These are phyloP conservation scores for Alces alces DNA, from an alignment of 2,113 vertebrate species.

Conservation along the genomic window DNA sequence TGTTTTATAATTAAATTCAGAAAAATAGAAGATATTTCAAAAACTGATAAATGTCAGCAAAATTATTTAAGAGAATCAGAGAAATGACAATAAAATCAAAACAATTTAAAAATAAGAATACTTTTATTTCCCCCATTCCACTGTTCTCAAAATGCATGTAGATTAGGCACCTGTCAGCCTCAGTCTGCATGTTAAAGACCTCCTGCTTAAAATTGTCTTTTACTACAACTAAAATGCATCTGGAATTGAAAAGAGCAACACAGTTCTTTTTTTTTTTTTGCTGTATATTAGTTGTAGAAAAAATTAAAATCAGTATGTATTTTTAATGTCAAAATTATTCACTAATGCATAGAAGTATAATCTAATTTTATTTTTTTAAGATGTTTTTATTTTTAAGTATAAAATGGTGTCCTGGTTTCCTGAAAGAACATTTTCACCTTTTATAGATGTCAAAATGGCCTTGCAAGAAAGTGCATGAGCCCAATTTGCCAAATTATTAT, in stretches of 20 bases:
- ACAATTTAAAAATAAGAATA: neutral
- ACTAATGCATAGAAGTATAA: neutral
- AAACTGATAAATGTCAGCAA: neutral
- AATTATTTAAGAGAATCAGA: neutral
- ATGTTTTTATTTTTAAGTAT: slow-evolving; percentile 8
- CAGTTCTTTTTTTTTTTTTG: neutral
- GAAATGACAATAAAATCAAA: neutral
- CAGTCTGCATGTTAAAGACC: neutral
- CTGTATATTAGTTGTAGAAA: neutral
- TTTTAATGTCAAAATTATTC: neutral
- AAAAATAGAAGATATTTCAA: neutral
- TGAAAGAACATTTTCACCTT: neutral
- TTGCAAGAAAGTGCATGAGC: neutral
- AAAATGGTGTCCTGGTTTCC: neutral
- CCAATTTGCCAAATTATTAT: slow-evolving; percentile 3
- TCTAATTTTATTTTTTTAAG: slow-evolving; percentile 20
- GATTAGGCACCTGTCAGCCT: neutral
- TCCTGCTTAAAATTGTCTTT: neutral
- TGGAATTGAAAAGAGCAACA: neutral
- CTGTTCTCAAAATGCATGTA: neutral
- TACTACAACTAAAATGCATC: neutral
- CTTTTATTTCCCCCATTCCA: neutral
- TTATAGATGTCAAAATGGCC: neutral
- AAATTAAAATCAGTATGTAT: neutral
- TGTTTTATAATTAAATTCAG: neutral